phyloP scores from a whole-genome alignment of 2,113 vertebrate species.

The Piprites chloris region DNA sequence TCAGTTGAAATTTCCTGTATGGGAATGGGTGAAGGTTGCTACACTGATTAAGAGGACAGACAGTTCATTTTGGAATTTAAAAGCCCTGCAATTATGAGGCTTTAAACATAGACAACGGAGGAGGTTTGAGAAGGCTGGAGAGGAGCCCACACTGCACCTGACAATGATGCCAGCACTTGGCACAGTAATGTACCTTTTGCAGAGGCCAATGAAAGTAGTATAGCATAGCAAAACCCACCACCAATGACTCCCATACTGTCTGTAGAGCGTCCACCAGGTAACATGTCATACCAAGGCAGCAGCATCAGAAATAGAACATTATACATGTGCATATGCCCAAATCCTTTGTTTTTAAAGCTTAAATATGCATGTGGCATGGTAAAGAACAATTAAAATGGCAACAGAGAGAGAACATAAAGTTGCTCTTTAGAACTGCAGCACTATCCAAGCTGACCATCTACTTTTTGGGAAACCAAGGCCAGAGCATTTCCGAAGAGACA shows the following conservation, averaged over 20 bases:
- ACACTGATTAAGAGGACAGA: not conserved
- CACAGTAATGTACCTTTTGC: not conserved
- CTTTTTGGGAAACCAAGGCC: not conserved
- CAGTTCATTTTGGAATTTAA: not conserved
- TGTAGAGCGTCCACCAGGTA: not conserved
- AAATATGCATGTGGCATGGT: not conserved
- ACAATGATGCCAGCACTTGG: not conserved
- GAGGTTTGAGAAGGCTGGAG: not conserved
- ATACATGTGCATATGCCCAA: not conserved
- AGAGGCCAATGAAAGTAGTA: not conserved
- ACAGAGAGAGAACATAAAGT: rapidly evolving
- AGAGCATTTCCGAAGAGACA: not conserved
- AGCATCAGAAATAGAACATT: not conserved
- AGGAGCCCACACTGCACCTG: not conserved
- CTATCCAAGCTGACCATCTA: not conserved
- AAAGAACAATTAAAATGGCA: not conserved
- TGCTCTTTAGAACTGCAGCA: not conserved
- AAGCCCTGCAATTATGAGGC: not conserved
- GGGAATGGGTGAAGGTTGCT: conserved; percentile 19
- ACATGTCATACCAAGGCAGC: not conserved
- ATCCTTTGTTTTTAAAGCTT: not conserved
- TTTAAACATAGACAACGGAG: not conserved
- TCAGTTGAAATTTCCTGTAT: conserved; percentile 15
- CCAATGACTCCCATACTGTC: not conserved
- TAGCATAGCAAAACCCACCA: not conserved